phyloP scores from a whole-genome alignment of 2,797 vertebrate species.

The Pipistrellus kuhlii region DNA sequence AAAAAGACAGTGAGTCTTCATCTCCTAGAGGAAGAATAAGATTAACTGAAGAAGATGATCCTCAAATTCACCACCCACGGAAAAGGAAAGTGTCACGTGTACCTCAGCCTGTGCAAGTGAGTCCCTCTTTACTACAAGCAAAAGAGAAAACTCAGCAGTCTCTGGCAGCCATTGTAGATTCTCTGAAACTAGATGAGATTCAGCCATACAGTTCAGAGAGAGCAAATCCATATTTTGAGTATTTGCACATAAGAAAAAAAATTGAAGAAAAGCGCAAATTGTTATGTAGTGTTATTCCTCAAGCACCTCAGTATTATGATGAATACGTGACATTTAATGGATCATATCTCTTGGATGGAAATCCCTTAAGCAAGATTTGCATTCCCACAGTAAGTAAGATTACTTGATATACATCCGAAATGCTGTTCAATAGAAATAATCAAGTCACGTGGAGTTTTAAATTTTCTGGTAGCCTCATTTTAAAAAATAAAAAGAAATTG shows the following conservation, averaged over 20 bases:
- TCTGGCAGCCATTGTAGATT: constrained; percentile 96
- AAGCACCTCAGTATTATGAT: constrained; percentile 99
- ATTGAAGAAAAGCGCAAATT: constrained; percentile 99
- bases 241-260: constrained; percentile 97
- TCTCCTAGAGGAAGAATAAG: constrained; percentile 91
- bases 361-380: constrained; percentile 99
- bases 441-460: neutral
- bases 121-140: constrained; percentile 90
- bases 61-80: constrained; percentile 94
- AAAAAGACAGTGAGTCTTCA: constrained; percentile 92
- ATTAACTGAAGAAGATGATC: constrained; percentile 94
- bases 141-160: constrained; percentile 96
- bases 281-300: constrained; percentile 96
- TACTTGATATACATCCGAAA: neutral
- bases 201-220: constrained; percentile 98
- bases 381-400: constrained; percentile 96
- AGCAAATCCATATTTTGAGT: constrained; percentile 99
- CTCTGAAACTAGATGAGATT: constrained; percentile 98
- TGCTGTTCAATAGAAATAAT: neutral
- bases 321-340: constrained; percentile 99
- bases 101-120: constrained; percentile 89
- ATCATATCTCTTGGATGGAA: constrained; percentile 98
- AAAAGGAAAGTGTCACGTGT: constrained; percentile 96
- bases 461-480: constrained; percentile 51
- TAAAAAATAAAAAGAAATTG: neutral